Evolutionary conservation across 2,113 vertebrate species (phyloP), one percentile per base, ranked within the genome.

Genomic region (human (Homo sapiens)): DNA sequence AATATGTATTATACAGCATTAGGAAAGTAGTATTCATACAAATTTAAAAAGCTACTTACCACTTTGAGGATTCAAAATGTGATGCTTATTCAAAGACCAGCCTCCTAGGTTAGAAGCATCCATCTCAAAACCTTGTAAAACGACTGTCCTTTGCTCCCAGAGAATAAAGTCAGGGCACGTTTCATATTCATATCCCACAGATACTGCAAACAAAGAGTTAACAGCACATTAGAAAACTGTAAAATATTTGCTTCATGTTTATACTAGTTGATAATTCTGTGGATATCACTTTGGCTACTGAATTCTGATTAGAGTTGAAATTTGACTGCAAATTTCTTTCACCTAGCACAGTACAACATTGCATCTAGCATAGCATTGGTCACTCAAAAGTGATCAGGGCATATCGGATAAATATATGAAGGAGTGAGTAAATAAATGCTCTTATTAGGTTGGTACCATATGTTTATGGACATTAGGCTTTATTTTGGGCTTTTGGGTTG

Each of bases 31-130:
- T 82, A 80, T 76, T 90, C 89, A 80, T 50, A 78, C 59, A 97
- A 80, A 52, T 59, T 87, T 72, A 25, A 88, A 96, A 94, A 97
- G 79, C 32, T 96, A 98, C 99, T 99, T 98, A 99, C 99, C 99
- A 57, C 99, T 99, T 95, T 99, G 99, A 97, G 99, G 99, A 98
- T 99, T 99, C 98, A 99, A 98, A 98, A 99, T 98, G 38, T 99
- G 99, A 97, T 99, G 99, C 93, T 99, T 99, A 98, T 99, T 99
- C 98, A 99, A 98, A 18, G 99, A 99, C 99, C 99, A 99, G 89
- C 99, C 99, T 79, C 99, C 99, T 89, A 99, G 99, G 98, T 99
- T 99, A 76, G 99, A 99, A 93, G 99, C 99, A 95, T 99, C 99
- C 99, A 99, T 98, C 97, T 99, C 99, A 97, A 99, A 99, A 45